Evolutionary conservation across 2,113 vertebrate genomes (phyloP).

Genomic region (Phrynosoma blainvillii): DNA sequence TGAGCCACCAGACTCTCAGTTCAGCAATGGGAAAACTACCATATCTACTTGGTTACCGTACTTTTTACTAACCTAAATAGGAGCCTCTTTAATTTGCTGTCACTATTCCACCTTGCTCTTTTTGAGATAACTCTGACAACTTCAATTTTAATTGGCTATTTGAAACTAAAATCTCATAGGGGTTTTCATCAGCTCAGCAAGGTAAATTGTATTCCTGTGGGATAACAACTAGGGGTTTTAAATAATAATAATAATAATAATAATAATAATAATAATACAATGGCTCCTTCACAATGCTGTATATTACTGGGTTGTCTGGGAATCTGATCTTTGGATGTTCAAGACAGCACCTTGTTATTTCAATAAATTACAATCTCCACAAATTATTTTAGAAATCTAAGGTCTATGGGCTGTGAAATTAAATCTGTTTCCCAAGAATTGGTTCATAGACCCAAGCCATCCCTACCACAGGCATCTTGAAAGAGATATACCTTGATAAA

Average conservation of each 20-base stretch:
- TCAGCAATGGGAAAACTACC: conserved; percentile 1
- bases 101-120: conserved; percentile 9
- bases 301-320: background rate
- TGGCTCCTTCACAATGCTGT: conserved; percentile 1
- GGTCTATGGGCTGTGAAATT: conserved; percentile 42
- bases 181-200: conserved; percentile 29
- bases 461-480: conserved; percentile 17
- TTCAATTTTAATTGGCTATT: conserved; percentile 24
- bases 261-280: background rate
- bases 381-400: conserved; percentile 42
- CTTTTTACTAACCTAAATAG: conserved; percentile 19
- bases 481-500: conserved; percentile 36
- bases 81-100: conserved; percentile 29
- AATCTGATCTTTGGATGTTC: conserved; percentile 4
- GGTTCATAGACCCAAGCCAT: conserved; percentile 31
- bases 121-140: conserved; percentile 27
- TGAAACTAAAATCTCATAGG: conserved; percentile 22
- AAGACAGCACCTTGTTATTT: conserved; percentile 26
- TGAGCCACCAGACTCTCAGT: conserved; percentile 1
- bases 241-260: background rate
- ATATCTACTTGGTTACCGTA: conserved; percentile 22
- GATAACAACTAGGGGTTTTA: conserved; percentile 9
- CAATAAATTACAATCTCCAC: conserved; percentile 2
- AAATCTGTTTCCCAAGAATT: conserved; percentile 36
- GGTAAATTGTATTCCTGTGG: conserved; percentile 13